Evolutionary conservation across 2,888 invertebrate genomes (phyloP).

Genomic region (Drosophila stalkeri): DNA sequence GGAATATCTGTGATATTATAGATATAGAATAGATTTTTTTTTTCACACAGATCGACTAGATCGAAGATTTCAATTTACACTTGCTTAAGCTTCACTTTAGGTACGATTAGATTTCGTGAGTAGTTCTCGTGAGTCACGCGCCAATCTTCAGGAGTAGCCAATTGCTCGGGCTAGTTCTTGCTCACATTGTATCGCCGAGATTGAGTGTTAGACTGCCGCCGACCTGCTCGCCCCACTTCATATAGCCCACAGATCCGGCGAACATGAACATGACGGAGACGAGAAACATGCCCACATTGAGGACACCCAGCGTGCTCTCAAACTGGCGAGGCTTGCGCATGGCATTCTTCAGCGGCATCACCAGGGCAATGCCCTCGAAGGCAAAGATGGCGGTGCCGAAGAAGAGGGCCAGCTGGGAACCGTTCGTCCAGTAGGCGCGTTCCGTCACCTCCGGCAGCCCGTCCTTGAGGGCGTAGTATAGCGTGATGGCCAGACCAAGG

Average conservation of each 20-base stretch:
- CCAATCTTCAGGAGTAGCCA: neutral
- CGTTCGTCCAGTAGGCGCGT: constrained; percentile 88
- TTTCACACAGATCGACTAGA: neutral
- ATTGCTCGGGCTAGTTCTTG: constrained; percentile 1
- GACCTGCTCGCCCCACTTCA: constrained; percentile 93
- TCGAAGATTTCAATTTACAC: neutral
- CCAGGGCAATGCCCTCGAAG: constrained; percentile 97
- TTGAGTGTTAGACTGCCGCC: constrained; percentile 95
- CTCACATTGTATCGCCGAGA: constrained; percentile 87
- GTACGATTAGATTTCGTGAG: no score
- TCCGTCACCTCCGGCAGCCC: constrained; percentile 88
- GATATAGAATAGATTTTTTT: neutral
- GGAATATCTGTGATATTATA: neutral
- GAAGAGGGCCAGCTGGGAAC: constrained; percentile 91
- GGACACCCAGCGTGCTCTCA: constrained; percentile 92
- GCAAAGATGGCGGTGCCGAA: constrained; percentile 98
- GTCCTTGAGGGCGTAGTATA: constrained; percentile 93
- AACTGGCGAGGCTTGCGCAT: constrained; percentile 93
- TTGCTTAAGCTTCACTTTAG: neutral
- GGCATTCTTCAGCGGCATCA: constrained; percentile 96
- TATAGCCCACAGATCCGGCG: constrained; percentile 94
- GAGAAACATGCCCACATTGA: constrained; percentile 93
- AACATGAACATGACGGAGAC: constrained; percentile 92
- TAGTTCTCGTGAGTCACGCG: constrained; percentile 6
- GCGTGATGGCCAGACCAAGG: constrained; percentile 92